These are phyloP conservation scores for Cyanoramphus novaezelandiae DNA, from an alignment of 2,113 vertebrate species.

Conservation along the genomic window DNA sequence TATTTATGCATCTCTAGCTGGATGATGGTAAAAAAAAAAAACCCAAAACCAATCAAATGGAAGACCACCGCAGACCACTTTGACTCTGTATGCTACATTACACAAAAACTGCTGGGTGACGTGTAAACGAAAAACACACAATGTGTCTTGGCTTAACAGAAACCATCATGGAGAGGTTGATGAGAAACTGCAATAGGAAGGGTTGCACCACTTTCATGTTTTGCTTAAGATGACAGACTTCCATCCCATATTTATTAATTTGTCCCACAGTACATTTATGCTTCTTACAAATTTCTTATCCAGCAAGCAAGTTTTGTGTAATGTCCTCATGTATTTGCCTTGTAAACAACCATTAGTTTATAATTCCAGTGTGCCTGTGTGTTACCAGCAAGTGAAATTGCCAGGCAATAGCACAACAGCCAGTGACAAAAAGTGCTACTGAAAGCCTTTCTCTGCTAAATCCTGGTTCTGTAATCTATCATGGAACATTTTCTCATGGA, in stretches of 20 bases:
- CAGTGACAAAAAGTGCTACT: not conserved
- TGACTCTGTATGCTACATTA: not conserved
- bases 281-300: not conserved
- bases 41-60: not conserved
- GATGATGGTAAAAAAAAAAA: not conserved
- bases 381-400: not conserved
- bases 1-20: not conserved
- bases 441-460: not conserved
- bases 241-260: not conserved
- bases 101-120: conserved; percentile 30
- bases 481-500: not conserved
- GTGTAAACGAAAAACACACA: not conserved
- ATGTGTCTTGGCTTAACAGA: not conserved
- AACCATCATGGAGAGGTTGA: not conserved
- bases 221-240: not conserved
- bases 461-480: not conserved
- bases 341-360: not conserved
- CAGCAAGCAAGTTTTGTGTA: not conserved
- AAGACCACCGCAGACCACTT: not conserved
- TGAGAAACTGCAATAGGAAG: not conserved
- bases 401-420: not conserved
- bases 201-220: not conserved
- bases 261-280: not conserved
- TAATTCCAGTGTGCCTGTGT: not conserved
- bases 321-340: not conserved